Conservation (phyloP, 1,140 invertebrate genomes). For the Lasioglossum albipes region DNA sequence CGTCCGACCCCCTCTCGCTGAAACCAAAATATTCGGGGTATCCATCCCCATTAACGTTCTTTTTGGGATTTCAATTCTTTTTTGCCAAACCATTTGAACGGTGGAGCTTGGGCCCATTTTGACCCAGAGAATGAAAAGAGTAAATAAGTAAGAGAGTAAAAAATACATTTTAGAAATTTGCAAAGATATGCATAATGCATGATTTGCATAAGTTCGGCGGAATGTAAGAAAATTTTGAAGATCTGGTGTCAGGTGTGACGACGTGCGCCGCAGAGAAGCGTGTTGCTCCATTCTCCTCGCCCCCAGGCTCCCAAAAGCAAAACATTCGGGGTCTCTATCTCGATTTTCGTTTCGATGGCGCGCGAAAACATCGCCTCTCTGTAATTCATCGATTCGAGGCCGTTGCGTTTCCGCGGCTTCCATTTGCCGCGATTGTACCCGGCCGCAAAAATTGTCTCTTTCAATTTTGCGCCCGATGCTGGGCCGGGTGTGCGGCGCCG, state of each 20-base stretch:
- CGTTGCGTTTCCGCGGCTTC: constrained; percentile 24
- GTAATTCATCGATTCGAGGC: constrained; percentile 26
- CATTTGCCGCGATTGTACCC: constrained; percentile 32
- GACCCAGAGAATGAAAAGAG: too few species aligned
- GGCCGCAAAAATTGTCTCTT: constrained; percentile 45
- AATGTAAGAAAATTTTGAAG: too few species aligned
- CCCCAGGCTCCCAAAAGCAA: too few species aligned
- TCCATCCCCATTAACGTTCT: too few species aligned
- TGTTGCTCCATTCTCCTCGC: constrained; percentile 52
- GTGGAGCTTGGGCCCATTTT: too few species aligned
- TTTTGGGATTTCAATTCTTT: too few species aligned
- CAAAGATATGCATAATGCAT: too few species aligned
- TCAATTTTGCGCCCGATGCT: constrained; percentile 31
- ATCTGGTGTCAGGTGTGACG: constrained; percentile 77
- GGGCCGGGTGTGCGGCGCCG: background rate
- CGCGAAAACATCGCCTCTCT: background rate
- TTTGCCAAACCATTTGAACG: too few species aligned
- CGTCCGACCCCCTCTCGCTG: constrained; percentile 26
- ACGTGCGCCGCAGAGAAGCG: constrained; percentile 64
- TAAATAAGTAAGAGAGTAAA: too few species aligned
- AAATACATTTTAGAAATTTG: too few species aligned
- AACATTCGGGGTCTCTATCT: background rate
- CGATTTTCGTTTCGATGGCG: background rate
- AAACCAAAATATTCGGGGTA: background rate
- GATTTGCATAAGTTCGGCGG: too few species aligned